Base-by-base conservation (phyloP, 2,113 vertebrate genomes). In the Brevimyrus niger region DNA sequence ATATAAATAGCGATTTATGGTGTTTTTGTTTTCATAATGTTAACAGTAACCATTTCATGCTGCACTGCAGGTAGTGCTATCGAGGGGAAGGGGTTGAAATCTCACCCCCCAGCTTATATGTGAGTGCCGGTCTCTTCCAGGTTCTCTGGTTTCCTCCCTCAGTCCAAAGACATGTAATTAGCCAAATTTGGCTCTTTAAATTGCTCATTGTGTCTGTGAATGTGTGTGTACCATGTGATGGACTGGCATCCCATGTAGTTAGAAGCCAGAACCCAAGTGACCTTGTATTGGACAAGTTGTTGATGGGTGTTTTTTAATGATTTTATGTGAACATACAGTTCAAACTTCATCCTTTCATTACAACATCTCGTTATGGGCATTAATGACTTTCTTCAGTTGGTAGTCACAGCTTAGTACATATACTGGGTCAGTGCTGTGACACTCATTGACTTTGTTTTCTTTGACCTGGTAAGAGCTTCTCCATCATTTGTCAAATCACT, bases 401-500 rank as follows among this genome's bases (percentile, higher is more conserved):
- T 35, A 38, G 69, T 9, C 69, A 76, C 69, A 76, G 69, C 31
- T 38, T 31, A 35, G 10, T 76, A 76, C 69, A 76, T 76, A 1
- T 38, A 13, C 35, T 76, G 73, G 73, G 17, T 42, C 73, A 13
- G 13, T 80, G 73, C 73, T 42, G 73, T 80, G 31, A 80, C 73
- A 80, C 35, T 38, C 73, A 38, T 80, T 80, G 73, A 80, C 31
- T 42, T 19, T 31, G 61, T 65, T 38, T 42, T 80, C 35, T 17
- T 17, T 80, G 35, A 80, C 35, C 73, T 80, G 73, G 35, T 42
- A 35, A 19, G 73, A 80, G 73, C 73, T 80, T 42, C 73, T 42
- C 35, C 35, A 42, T 80, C 61, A 69, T 69, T 92, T 93, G 94
- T 90, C 91, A 93, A 92, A 90, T 92, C 89, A 58, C 21, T 50